These are phyloP conservation scores for Mergus octosetaceus DNA, from an alignment of 2,797 vertebrate species.

Conservation along the genomic window DNA sequence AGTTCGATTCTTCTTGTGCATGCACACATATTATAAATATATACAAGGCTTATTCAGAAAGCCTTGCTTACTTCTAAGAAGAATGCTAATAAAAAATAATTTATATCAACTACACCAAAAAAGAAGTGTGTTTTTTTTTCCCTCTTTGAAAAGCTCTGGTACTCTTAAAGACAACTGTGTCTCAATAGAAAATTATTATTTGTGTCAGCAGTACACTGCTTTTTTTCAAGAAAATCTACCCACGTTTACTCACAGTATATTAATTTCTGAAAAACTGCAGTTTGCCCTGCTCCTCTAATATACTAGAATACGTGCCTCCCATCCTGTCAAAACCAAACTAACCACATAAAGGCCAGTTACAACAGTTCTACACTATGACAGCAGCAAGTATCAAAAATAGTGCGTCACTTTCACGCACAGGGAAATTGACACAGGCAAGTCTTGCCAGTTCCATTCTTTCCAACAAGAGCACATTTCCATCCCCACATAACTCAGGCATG, in stretches of 20 bases:
- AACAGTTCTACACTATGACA: neutral
- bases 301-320: neutral
- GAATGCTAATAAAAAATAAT: neutral
- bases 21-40: neutral
- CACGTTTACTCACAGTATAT: neutral
- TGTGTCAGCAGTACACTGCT: neutral
- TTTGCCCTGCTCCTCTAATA: neutral
- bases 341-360: neutral
- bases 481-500: neutral
- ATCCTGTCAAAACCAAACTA: neutral
- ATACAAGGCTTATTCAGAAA: neutral
- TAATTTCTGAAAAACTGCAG: neutral
- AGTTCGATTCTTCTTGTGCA: neutral
- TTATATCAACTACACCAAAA: neutral
- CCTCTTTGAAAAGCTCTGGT: neutral
- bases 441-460: neutral
- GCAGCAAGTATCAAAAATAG: neutral
- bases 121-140: neutral
- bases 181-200: neutral
- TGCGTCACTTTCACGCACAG: no score
- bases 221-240: neutral
- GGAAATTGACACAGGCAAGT: neutral
- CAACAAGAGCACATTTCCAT: neutral
- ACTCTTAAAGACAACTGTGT: neutral
- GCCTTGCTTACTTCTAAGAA: neutral